Base-by-base conservation (phyloP, 2,888 invertebrate genomes). In the Xanthia togata region DNA sequence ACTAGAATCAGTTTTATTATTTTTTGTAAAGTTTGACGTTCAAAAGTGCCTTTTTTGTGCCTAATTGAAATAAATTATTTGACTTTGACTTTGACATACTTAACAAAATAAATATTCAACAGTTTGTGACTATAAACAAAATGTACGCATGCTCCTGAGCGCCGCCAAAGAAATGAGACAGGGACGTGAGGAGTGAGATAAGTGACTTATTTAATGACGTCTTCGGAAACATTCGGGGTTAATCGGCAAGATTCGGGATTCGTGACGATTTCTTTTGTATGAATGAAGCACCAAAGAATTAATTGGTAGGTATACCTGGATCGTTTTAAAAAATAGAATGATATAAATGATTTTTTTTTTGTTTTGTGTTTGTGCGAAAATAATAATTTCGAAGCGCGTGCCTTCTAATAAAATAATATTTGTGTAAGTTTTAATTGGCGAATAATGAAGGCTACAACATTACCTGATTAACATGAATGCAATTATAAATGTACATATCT, bases 101-200 rank as follows among this genome's bases (percentile, higher is more conserved):
- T 94, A 95, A 94, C 93, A 96, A 96, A 96, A 96, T 96, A 96
- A 96, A 96, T 96, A 96, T 96, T 94, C 94, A 95, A 93, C 94
- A 93, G 93, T 93, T 93, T 93, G 92, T 93, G 88, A 92, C 91
- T 93, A 92, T 95, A 96, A 96, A 95, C 95, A 96, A 94, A 92
- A 92, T 83, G 90, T 87, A 90, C 90, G 90, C 93, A 91, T 94
- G 94, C 92, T 93, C 91, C 93, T 92, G 87, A 68, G 79, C 63
- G 93, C 84, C 69, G 84, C 90, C 89, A 92, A 83, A 76, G 72
- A 79, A 79, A 78, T 60, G 50, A 38, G 38, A 35, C 2, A 38
- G 38, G 38, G 38, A 38, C 38, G 38, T 2, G 38, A 4, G 38
- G 38, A 4, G 20, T 44, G 64, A 31, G 44, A 63, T 60, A 23